Base-by-base conservation (phyloP, 2,888 invertebrate species). In the Mimachlamys varia region DNA sequence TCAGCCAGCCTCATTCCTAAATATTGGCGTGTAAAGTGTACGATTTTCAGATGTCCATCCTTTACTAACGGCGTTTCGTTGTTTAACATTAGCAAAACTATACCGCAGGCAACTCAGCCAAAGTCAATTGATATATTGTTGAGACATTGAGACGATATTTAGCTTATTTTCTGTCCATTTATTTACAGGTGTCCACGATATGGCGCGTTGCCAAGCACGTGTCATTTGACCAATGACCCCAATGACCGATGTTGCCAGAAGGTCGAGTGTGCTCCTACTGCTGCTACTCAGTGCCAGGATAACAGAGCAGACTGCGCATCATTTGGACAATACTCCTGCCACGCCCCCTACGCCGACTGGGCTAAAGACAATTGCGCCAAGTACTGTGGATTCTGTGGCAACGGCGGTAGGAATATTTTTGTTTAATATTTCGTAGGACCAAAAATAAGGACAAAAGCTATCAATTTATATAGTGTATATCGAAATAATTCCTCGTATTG, bases 221-320 rank as follows among this genome's bases (percentile, higher is more conserved):
- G 95, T 88, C 91, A 89, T 12, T 93, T 95, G 53, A 88, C 92
- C 10, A 92, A 90, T 44, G 94, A 95, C 91, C 93, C 94, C 10
- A 92, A 92, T 22, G 94, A 95, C 89, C 88, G 88, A 4, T 95
- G 95, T 92, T 95, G 95, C 89, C 94, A 94, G 91, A 93, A 92
- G 88, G 93, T 93, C 5, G 92, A 91, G 88, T 95, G 95, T 90
- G 93, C 92, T n/a, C 94, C 95, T 5, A 91, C 93, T 17, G 89
- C 92, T 1, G 44, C 92, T 7, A 91, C 92, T 4, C 88, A 87
- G 27, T 95, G 95, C 88, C 89, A 90, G 88, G 94, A 95, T 89
- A 92, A 90, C n/a, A 92, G 93, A n/a, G 90, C 93, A n/a, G 93
- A 93, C 93, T 95, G 95, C 91, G 91, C 90, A 50, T 92, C 93